These are phyloP conservation scores for Gavialis gangeticus DNA, from an alignment of 2,113 vertebrate species.

Conservation along the genomic window DNA sequence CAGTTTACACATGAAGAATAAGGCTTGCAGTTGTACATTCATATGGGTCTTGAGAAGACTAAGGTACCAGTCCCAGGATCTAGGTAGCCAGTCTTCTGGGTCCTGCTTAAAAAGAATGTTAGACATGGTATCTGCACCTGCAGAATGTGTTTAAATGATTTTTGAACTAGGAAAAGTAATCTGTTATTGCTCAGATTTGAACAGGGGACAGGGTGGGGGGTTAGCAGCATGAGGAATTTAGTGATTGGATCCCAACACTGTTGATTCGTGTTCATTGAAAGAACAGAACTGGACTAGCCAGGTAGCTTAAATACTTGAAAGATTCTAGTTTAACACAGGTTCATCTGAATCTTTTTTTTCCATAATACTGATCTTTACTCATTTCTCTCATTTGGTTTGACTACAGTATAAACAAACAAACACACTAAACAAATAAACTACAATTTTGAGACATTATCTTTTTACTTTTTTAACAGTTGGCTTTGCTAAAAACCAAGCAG, in stretches of 20 bases:
- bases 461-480: slow-evolving; percentile 86
- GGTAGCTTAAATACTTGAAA: neutral
- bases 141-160: neutral
- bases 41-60: neutral
- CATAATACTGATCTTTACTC: neutral
- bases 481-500: slow-evolving; percentile 94
- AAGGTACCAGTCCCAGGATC: neutral
- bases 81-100: neutral
- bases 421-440: neutral
- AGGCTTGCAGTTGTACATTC: neutral
- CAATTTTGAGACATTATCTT: neutral
- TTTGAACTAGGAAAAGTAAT: neutral
- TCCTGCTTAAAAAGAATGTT: neutral
- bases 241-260: neutral
- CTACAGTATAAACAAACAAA: neutral
- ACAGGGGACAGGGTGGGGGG: neutral
- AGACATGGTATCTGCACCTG: neutral
- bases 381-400: neutral
- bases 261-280: neutral
- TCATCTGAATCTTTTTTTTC: fast-evolving
- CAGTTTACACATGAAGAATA: neutral
- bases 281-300: neutral
- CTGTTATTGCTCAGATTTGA: neutral
- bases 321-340: neutral
- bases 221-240: neutral